These are phyloP conservation scores for Macaria notata DNA, from an alignment of 2,888 invertebrate genomes.

Conservation along the genomic window DNA sequence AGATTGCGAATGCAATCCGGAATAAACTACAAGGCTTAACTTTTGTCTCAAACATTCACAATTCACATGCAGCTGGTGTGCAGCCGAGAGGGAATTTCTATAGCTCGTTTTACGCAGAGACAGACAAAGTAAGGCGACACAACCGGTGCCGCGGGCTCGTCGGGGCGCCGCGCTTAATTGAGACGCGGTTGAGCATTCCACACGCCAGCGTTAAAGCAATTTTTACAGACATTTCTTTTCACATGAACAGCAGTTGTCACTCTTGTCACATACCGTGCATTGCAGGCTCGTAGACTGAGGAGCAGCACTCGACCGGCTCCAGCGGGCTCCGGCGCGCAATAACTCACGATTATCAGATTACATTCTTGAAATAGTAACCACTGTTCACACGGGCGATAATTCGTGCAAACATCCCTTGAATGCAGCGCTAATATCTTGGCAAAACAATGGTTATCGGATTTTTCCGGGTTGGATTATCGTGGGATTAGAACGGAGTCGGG, in stretches of 20 bases:
- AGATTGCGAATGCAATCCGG: slow-evolving; percentile 53
- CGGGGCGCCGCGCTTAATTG: slow-evolving; percentile 53
- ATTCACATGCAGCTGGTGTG: slow-evolving; percentile 52
- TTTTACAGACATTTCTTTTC: slow-evolving; percentile 31
- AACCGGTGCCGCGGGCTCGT: slow-evolving; percentile 48
- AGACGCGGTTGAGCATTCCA: slow-evolving; percentile 55
- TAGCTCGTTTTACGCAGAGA: slow-evolving; percentile 53
- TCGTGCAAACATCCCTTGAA: slow-evolving; percentile 63
- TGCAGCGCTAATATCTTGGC: slow-evolving; percentile 62
- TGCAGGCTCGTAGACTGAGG: slow-evolving; percentile 18
- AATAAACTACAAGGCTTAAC: slow-evolving; percentile 55
- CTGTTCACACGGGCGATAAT: slow-evolving; percentile 61
- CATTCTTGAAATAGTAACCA: slow-evolving; percentile 59
- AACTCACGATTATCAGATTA: slow-evolving; percentile 55
- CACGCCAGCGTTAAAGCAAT: slow-evolving; percentile 46
- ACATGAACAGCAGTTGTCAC: slow-evolving; percentile 22
- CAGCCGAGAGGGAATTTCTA: slow-evolving; percentile 45
- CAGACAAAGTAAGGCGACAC: slow-evolving; percentile 54
- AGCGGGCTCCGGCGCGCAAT: slow-evolving; percentile 46
- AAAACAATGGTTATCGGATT: slow-evolving; percentile 73
- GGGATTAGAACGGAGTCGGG: slow-evolving; percentile 58
- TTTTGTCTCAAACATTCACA: slow-evolving; percentile 57
- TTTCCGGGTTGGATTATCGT: slow-evolving; percentile 74
- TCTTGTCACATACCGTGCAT: slow-evolving; percentile 25
- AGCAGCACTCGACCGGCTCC: slow-evolving; percentile 33